Percentiles rank a stretch among this genome's conserved stretches.
These are phyloP conservation scores for Chlorospingus semifuscus DNA, from an alignment of 2,797 vertebrate species.

Conservation along the genomic window DNA sequence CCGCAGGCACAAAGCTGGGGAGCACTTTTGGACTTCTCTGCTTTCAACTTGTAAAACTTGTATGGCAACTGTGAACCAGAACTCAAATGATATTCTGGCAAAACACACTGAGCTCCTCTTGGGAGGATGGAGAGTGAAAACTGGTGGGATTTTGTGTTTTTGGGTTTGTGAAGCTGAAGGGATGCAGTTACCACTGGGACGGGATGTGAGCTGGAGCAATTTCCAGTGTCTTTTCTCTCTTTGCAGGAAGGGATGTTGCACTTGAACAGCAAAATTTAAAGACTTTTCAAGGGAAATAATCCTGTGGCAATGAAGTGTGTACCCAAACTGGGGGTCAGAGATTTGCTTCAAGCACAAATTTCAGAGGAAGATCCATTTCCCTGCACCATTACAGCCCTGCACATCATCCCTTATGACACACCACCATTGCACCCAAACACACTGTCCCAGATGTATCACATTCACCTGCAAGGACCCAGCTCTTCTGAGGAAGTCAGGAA, in stretches of 20 bases:
- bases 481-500: background rate
- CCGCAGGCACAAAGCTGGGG: background rate
- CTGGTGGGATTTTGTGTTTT: background rate
- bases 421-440: background rate
- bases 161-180: background rate
- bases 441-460: background rate
- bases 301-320: background rate
- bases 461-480: background rate
- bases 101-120: background rate
- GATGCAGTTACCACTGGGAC: background rate
- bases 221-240: background rate
- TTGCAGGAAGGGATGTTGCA: background rate
- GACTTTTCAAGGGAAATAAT: background rate
- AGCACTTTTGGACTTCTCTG: background rate
- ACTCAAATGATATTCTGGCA: background rate
- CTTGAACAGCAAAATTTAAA: background rate
- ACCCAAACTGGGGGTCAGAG: background rate
- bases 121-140: background rate
- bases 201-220: background rate
- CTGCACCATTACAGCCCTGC: background rate
- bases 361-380: background rate
- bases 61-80: background rate
- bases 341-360: background rate
- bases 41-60: constrained; percentile 22
- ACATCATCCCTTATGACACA: fast-evolving